Evolutionary conservation across 2,797 vertebrate species (phyloP), one percentile per base, ranked within the genome.

Genomic region (Setipinna tenuifilis): DNA sequence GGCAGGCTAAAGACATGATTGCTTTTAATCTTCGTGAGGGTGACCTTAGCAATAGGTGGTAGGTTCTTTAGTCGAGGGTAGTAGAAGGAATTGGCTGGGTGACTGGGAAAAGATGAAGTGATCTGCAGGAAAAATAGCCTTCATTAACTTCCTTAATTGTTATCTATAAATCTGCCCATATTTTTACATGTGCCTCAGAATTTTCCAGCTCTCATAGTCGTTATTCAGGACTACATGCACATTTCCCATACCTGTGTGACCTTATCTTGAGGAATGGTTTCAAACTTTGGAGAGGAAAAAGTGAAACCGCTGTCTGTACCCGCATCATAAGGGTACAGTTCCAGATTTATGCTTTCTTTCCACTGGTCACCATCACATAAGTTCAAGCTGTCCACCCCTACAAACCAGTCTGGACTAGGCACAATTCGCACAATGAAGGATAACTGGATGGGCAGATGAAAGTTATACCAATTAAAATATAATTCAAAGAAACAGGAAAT

Each of bases 221-320:
- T 65, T 25, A 25, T 65, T 11, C 61, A 25, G 23, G 61, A 25
- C 1, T 65, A 41, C 35, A 41, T 41, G 3, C 28, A 61, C 25
- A 35, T 35, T 12, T 19, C 35, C 88, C 89, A 86, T 91, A 98
- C 98, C 96, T 97, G 95, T 1, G 95, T 97, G 87, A 99, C 95
- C 10, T 95, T 96, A 87, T 97, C 98, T 91, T 99, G 98, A 0
- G 98, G 98, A 90, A 99, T 96, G 57, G 98, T 99, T 57, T 98
- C 98, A 83, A 97, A 99, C 90, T 99, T 99, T 44, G 98, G 98
- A 0, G 98, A 98, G 1, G 98, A 99, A 94, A 99, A 99, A 0
- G 98, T 99, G 93, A 99, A 99, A 14, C 98, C 98, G 0, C 98
- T 99, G 84, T 99, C 98, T 0, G 98, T 99, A 44, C 98, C 98